Conservation (phyloP, 2,113 vertebrate species). For the Alaudala cheleensis region DNA sequence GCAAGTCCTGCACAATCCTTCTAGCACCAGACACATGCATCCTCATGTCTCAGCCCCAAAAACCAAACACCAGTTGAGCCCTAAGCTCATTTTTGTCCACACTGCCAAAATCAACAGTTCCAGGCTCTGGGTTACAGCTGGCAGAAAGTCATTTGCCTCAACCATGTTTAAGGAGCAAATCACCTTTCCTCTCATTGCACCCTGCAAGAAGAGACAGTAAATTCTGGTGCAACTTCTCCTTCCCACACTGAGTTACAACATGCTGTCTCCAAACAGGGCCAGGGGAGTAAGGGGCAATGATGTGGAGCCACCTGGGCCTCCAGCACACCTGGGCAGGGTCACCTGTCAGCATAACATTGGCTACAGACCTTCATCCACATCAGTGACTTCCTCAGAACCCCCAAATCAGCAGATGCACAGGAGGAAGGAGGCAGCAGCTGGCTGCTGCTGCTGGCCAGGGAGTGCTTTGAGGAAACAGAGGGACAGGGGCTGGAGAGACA, state of each 20-base stretch:
- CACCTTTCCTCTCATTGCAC: not conserved
- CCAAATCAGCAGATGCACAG: not conserved
- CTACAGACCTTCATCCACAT: accelerated
- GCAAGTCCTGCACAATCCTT: not conserved
- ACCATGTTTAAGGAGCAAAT: not conserved
- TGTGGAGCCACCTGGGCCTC: not conserved
- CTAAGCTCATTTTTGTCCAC: not conserved
- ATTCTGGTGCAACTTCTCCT: not conserved
- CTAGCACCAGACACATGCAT: not conserved
- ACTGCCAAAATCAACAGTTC: not conserved
- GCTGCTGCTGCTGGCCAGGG: not conserved
- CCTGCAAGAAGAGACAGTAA: not conserved
- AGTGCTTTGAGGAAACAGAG: not conserved
- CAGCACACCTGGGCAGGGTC: not conserved
- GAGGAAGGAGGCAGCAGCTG: not conserved
- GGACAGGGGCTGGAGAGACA: not conserved
- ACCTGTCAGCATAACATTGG: not conserved
- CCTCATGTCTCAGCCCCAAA: not conserved
- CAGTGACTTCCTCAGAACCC: not conserved
- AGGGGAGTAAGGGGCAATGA: not conserved
- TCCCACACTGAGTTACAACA: not conserved
- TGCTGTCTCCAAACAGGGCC: not conserved
- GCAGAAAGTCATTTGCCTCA: not conserved
- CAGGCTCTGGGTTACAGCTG: not conserved
- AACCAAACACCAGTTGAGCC: not conserved